phyloP scores from a whole-genome alignment of 2,888 invertebrate species.

The Tachina fera region DNA sequence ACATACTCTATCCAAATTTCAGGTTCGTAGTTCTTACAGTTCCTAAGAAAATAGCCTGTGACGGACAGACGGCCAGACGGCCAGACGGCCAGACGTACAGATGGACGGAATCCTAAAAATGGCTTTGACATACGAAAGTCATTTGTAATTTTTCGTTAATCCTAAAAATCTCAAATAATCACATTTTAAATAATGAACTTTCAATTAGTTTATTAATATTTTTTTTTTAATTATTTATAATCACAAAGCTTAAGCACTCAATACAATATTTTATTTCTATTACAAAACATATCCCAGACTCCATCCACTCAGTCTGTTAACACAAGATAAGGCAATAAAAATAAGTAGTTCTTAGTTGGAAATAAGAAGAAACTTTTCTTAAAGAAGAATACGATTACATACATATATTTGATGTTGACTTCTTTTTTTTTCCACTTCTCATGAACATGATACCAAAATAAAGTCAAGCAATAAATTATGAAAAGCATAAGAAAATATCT shows the following conservation, averaged over 20 bases:
- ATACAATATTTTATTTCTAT: conserved; percentile 8
- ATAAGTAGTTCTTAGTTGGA: conserved; percentile 47
- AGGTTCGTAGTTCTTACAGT: too few species aligned
- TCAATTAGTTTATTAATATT: background rate
- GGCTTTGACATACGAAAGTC: too few species aligned
- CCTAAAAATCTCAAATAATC: background rate
- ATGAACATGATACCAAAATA: conserved; percentile 63
- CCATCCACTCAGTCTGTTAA: conserved; percentile 66
- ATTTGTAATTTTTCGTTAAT: too few species aligned
- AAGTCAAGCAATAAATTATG: conserved; percentile 64
- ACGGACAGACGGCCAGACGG: too few species aligned
- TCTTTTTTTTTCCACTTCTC: conserved; percentile 25
- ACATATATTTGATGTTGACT: background rate
- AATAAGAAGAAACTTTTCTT: conserved; percentile 46
- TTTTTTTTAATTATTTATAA: background rate
- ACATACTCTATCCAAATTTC: too few species aligned
- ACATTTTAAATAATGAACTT: background rate
- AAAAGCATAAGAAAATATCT: conserved; percentile 19
- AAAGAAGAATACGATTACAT: conserved; percentile 26
- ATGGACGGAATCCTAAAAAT: too few species aligned
- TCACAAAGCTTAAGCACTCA: background rate
- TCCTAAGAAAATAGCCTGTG: too few species aligned
- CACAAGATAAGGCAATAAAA: conserved; percentile 70
- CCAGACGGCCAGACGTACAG: too few species aligned
- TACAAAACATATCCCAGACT: background rate